Evolutionary conservation across 2,888 invertebrate genomes (phyloP).

Genomic region (Eurois occulta): DNA sequence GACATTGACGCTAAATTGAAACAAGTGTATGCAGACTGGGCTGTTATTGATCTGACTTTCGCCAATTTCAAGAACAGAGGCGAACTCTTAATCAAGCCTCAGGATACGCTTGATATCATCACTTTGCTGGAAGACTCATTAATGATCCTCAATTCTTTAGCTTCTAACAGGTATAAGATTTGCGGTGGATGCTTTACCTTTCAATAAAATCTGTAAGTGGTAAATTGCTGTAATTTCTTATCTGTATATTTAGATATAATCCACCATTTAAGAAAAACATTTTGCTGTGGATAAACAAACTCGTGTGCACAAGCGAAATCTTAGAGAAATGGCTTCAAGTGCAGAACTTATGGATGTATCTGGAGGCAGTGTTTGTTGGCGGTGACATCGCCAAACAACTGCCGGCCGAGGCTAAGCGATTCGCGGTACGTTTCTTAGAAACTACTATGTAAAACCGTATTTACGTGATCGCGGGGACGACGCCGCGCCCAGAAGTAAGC

Average conservation of each 20-base stretch:
- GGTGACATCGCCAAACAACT: slow-evolving; percentile 97
- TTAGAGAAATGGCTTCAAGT: slow-evolving; percentile 96
- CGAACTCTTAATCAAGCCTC: slow-evolving; percentile 94
- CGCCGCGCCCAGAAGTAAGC: neutral
- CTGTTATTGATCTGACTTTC: slow-evolving; percentile 93
- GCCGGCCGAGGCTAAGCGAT: slow-evolving; percentile 95
- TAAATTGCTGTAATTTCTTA: neutral
- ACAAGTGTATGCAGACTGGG: slow-evolving; percentile 95
- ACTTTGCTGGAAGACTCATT: slow-evolving; percentile 95
- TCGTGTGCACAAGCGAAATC: slow-evolving; percentile 95
- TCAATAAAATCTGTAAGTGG: neutral
- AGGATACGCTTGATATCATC: slow-evolving; percentile 94
- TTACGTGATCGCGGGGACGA: neutral
- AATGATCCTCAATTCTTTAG: slow-evolving; percentile 96
- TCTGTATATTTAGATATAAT: slow-evolving; percentile 92
- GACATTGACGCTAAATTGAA: slow-evolving; percentile 97
- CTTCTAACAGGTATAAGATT: slow-evolving; percentile 93
- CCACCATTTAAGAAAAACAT: slow-evolving; percentile 96
- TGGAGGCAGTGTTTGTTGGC: slow-evolving; percentile 97
- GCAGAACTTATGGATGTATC: slow-evolving; percentile 97
- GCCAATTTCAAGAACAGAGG: slow-evolving; percentile 95
- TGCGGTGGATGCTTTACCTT: neutral
- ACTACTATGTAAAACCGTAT: neutral
- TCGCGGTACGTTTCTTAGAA: slow-evolving; percentile 88
- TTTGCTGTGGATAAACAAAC: slow-evolving; percentile 94